These are phyloP conservation scores for Drosophila lutescens DNA, from an alignment of 2,888 invertebrate genomes.

Conservation along the genomic window DNA sequence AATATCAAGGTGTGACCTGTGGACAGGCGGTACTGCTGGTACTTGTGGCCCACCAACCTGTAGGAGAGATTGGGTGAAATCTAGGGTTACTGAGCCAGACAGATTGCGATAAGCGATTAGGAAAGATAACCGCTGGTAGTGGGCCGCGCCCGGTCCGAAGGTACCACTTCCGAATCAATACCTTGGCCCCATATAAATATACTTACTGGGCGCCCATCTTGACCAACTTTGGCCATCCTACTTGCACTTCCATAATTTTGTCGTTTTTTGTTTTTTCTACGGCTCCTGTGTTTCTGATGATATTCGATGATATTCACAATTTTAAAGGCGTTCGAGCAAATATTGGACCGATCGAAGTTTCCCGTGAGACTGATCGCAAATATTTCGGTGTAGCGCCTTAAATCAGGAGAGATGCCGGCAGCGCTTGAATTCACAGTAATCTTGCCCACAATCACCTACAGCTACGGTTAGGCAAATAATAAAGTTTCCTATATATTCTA, in stretches of 20 bases:
- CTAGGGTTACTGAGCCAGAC: neutral
- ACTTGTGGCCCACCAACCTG: conserved; percentile 71
- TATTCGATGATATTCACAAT: neutral
- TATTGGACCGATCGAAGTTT: conserved; percentile 4
- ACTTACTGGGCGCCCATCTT: conserved; percentile 62
- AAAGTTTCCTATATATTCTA: no score
- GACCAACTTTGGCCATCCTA: conserved; percentile 56
- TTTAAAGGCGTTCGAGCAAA: neutral
- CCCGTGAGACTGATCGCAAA: conserved; percentile 30
- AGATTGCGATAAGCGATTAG: conserved; percentile 18
- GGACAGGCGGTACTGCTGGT: conserved; percentile 70
- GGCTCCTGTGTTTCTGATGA: neutral
- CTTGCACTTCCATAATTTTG: conserved; percentile 53
- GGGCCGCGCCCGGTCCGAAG: conserved; percentile 33
- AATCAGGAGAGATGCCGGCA: conserved; percentile 1
- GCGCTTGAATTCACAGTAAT: neutral
- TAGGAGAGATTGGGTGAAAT: neutral
- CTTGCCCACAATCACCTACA: neutral
- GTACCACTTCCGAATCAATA: neutral
- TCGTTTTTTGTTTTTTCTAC: neutral
- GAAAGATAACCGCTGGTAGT: conserved; percentile 11
- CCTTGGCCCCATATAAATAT: neutral
- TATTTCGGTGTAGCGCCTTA: conserved; percentile 5
- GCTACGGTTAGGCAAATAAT: neutral
- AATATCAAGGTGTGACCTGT: conserved; percentile 72